These are phyloP conservation scores for Microcebus murinus DNA, from an alignment of 2,113 vertebrate species.

Conservation along the genomic window DNA sequence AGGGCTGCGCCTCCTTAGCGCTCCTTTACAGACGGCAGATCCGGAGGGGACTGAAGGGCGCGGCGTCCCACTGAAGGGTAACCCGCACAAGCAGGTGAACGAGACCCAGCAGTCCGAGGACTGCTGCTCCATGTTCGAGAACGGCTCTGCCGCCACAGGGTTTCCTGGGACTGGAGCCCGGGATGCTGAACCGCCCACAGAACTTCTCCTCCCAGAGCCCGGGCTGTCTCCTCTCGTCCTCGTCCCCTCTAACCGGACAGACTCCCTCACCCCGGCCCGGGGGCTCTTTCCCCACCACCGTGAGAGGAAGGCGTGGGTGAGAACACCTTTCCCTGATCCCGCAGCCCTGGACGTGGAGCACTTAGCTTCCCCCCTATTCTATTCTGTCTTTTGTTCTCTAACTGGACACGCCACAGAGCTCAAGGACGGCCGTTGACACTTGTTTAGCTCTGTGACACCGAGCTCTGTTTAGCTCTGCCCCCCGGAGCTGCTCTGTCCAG, in stretches of 20 bases:
- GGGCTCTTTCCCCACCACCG: no score
- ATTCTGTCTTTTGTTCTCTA: neutral
- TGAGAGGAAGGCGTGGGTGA: fast-evolving
- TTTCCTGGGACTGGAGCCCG: neutral
- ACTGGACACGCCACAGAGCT: neutral
- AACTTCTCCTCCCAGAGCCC: no score
- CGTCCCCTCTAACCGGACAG: fast-evolving
- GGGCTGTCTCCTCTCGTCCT: neutral
- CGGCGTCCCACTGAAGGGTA: neutral
- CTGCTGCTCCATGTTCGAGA: fast-evolving
- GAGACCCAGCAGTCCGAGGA: fast-evolving
- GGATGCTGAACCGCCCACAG: neutral
- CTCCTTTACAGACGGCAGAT: fast-evolving
- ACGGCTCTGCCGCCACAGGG: neutral
- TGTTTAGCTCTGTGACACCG: neutral
- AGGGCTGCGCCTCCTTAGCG: neutral
- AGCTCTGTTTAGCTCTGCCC: neutral
- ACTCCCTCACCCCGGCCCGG: neutral
- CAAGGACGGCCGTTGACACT: fast-evolving
- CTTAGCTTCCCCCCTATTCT: neutral
- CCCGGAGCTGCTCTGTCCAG: neutral
- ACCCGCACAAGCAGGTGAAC: neutral
- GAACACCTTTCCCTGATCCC: neutral
- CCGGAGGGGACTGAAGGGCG: neutral
- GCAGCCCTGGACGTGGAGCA: fast-evolving